Evolutionary conservation across 2,797 vertebrate genomes (phyloP), one percentile per base, ranked within the genome.

Genomic region (Vultur gryphus): DNA sequence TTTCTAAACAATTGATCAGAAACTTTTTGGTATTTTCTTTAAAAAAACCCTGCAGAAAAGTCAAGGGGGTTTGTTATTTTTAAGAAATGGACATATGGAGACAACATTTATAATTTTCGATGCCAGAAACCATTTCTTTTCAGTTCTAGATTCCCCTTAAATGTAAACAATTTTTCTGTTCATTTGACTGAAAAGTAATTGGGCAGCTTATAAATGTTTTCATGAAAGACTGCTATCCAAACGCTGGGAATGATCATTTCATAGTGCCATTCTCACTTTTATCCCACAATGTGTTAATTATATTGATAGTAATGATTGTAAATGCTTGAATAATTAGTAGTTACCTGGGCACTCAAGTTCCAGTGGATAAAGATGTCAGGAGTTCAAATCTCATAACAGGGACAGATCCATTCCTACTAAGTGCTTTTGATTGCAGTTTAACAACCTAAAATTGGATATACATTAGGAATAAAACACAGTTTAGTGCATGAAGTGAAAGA

Each of bases 291-390:
- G 20, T 86, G 31, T 58, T 94, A 86, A 91, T 92, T 78, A 59
- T 70, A 39, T 67, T 90, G 51, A 84, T 81, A 89, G 48, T 57
- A 94, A 94, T 59, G 73, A n/a, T 37, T 72, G 69, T 67, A 95
- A 96, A 93, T 92, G 92, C 89, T 90, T 94, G 79, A 95, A 84
- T 94, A 95, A 95, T 92, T 95, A 79, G 87, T 84, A 86, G 93
- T 94, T 97, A 97, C 96, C 96, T 97, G 83, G 43, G 49, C 59
- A 87, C 82, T 94, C 51, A 72, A 35, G 46, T 90, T 97, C 62
- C 83, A 93, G 64, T 17, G 61, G 66, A 81, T 88, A 58, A 95
- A 94, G 86, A 71, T 55, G 84, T 70, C 87, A 84, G 49, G n/a
- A 92, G 58, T 91, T 94, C 87, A 95, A 76, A 93, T 89, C 76